Evolutionary conservation across 2,113 vertebrate genomes (phyloP).

Genomic region (Cathartes aura): DNA sequence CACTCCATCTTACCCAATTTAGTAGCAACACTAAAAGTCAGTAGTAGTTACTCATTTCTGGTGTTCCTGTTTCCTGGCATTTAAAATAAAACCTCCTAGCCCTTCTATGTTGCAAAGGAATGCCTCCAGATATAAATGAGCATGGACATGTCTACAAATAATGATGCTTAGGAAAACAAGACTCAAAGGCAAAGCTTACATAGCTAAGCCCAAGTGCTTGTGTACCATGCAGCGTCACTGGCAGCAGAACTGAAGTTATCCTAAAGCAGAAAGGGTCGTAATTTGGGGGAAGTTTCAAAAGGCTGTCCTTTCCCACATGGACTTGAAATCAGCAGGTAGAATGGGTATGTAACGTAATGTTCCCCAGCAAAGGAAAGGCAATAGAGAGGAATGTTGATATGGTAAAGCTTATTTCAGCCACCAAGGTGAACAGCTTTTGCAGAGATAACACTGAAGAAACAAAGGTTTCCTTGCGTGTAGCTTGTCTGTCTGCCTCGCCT

Average conservation of each 20-base stretch:
- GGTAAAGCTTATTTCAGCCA: not conserved
- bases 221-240: not conserved
- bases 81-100: not conserved
- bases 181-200: not conserved
- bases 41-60: not conserved
- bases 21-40: not conserved
- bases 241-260: not conserved
- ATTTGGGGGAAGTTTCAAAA: not conserved
- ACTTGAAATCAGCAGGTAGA: not conserved
- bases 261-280: not conserved
- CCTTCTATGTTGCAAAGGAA: not conserved
- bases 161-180: not conserved
- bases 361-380: not conserved
- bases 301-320: not conserved
- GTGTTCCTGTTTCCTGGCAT: not conserved
- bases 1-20: not conserved
- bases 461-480: not conserved
- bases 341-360: not conserved
- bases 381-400: not conserved
- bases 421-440: not conserved
- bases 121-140: not conserved
- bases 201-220: not conserved
- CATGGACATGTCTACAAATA: not conserved
- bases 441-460: not conserved
- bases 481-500: not conserved